Base-by-base conservation (phyloP, 2,113 vertebrate species). In the Neopipo cinnamomea region DNA sequence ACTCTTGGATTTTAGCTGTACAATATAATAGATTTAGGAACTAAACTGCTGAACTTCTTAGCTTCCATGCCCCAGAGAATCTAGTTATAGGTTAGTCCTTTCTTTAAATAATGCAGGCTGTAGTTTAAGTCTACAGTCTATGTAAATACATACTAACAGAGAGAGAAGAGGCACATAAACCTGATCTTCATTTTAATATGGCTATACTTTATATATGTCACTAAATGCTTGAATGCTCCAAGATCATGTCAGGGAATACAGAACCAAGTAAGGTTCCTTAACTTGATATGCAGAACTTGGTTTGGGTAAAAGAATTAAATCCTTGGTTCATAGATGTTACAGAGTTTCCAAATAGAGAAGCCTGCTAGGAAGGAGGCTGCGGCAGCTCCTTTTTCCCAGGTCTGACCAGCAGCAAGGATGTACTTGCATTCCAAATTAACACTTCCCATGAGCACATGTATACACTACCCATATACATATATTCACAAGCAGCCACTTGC, bases 401-500 rank as follows among this genome's bases (percentile, higher is more conserved):
- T 37, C 46, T 8, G 12, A 46, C 6, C 22, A 85, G 35, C 3
- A 59, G 20, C 49, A 9, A 76, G 20, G 23, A 9, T 53, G 67
- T 52, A 18, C 8, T 41, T 66, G 6, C 71, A 42, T 86, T 59
- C 20, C 9, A 4, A 67, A 6, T 14, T 52, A 39, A 66, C 14
- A 21, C 5, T 30, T 0, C 1, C 9, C 7, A 17, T 37, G 44
- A 41, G 6, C 5, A 28, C 31, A 39, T 5, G 3, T 35, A 22
- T 30, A 23, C 2, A 61, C 14, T 23, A 46, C 12, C 8, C 7
- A 19, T 14, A 41, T 3, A 11, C 6, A 3, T 39, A 25, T 58
- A 44, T 55, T 55, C 33, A 33, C 41, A 61, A 33, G 2, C 8
- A 30, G 35, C 1, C 11, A 22, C 33, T 52, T 52, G 50, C 50